Conservation (phyloP, 1,140 invertebrate genomes). For the Hypsibius dujardini region DNA sequence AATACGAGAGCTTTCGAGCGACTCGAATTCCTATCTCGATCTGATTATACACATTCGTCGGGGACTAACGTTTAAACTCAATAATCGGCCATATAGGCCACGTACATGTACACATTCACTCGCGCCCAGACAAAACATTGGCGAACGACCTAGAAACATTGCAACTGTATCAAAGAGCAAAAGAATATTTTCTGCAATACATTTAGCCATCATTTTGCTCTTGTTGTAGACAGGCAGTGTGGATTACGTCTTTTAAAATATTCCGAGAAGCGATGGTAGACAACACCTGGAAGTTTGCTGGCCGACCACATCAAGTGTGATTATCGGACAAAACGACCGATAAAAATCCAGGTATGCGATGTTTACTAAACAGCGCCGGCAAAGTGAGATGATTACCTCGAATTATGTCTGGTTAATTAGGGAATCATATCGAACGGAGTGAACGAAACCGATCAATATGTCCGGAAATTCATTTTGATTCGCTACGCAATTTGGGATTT, state of each 20-base stretch:
- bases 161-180: too few relatives aligned
- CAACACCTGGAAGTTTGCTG: slow-evolving; percentile 5
- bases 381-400: background rate
- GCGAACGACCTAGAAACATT: too few relatives aligned
- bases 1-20: too few relatives aligned
- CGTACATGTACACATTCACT: too few relatives aligned
- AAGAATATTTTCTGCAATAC: too few relatives aligned
- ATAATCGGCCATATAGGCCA: too few relatives aligned
- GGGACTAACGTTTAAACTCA: too few relatives aligned
- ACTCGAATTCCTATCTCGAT: too few relatives aligned
- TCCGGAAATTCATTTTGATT: background rate
- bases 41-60: too few relatives aligned
- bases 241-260: background rate
- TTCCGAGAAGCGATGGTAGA: background rate
- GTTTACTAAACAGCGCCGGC: too few relatives aligned
- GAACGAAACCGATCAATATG: background rate
- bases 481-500: background rate
- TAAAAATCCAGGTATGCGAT: too few relatives aligned
- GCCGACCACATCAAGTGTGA: background rate
- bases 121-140: too few relatives aligned
- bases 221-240: background rate
- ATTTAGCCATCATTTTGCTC: background rate
- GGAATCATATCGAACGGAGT: background rate
- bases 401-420: background rate
- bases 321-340: background rate